Conservation (phyloP, 2,113 vertebrate genomes). For the Coracopsis vasa region DNA sequence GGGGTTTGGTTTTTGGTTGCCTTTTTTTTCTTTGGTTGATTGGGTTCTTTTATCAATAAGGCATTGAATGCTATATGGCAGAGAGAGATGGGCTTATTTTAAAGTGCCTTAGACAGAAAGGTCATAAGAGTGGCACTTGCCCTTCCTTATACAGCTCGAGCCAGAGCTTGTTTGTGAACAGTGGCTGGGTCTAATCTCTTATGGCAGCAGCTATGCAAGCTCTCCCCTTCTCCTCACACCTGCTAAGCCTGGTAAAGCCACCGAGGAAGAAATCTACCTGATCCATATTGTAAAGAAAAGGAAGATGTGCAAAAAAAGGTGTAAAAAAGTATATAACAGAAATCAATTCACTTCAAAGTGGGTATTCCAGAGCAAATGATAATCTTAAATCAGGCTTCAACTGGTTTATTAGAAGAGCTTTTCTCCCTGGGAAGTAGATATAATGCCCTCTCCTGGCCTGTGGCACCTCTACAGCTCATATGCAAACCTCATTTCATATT, state of each 20-base stretch:
- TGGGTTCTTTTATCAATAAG: not conserved
- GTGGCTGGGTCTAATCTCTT: not conserved
- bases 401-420: not conserved
- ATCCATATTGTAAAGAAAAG: not conserved
- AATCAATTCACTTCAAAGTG: not conserved
- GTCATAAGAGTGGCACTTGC: not conserved
- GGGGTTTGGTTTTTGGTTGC: fast-evolving
- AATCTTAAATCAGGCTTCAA: not conserved
- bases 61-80: not conserved
- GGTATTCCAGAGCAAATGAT: not conserved
- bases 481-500: not conserved
- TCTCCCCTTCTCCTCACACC: not conserved
- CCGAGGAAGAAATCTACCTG: not conserved
- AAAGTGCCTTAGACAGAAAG: not conserved
- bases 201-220: not conserved
- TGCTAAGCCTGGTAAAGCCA: not conserved
- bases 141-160: not conserved
- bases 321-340: not conserved
- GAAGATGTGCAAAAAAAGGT: not conserved
- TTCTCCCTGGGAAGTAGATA: not conserved
- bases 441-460: not conserved
- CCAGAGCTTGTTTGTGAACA: not conserved
- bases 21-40: not conserved
- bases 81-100: not conserved
- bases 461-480: not conserved